phyloP scores from a whole-genome alignment of 2,797 vertebrate species.

The Crax fasciolata region DNA sequence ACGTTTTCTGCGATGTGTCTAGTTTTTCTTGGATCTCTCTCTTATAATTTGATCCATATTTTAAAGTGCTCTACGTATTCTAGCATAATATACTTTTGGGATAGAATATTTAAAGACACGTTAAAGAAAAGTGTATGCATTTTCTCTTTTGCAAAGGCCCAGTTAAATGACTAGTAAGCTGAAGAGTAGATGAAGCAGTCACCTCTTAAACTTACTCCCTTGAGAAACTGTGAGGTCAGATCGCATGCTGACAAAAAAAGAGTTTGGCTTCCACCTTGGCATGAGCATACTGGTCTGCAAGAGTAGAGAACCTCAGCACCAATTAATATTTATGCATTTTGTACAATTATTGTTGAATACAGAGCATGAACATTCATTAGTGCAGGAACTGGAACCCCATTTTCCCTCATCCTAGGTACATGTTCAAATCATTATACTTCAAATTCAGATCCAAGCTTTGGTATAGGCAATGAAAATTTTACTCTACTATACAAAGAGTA shows the following conservation, averaged over 20 bases:
- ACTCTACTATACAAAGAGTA: not conserved
- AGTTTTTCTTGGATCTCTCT: not conserved
- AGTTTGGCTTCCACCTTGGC: not conserved
- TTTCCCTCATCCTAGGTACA: not conserved
- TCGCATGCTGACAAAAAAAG: not conserved
- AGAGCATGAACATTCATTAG: not conserved
- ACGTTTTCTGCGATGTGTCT: not conserved
- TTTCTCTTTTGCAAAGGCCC: not conserved
- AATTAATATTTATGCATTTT: constrained; percentile 37
- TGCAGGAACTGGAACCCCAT: not conserved
- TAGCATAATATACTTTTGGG: not conserved
- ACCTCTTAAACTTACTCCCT: not conserved
- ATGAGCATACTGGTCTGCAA: not conserved
- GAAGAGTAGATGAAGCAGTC: not conserved
- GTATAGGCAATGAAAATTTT: not conserved
- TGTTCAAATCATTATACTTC: not conserved
- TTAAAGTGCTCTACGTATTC: not conserved
- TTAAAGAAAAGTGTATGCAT: not conserved
- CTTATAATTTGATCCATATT: not conserved
- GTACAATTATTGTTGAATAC: constrained; percentile 15
- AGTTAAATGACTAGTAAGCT: not conserved
- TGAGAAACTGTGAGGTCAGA: not conserved
- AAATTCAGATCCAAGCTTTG: not conserved
- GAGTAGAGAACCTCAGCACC: not conserved
- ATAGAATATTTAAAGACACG: not conserved